Conservation (phyloP, 2,113 vertebrate species). For the Oryzias curvinotus region DNA sequence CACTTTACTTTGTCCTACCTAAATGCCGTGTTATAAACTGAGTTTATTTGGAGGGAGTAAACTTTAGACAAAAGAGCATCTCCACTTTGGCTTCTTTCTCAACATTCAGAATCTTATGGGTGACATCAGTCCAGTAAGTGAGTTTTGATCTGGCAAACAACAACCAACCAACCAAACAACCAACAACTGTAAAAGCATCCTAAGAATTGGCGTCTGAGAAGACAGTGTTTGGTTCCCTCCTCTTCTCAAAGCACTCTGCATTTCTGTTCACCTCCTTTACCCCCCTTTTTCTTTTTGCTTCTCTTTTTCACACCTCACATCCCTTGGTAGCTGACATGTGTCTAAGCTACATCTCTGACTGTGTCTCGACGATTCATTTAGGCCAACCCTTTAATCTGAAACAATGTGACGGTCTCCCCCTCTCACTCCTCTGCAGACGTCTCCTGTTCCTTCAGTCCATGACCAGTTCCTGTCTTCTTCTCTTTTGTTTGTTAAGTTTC, state of each 20-base stretch:
- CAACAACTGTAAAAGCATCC: no score
- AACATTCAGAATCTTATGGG: no score
- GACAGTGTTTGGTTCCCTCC: not conserved
- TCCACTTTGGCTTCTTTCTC: no score
- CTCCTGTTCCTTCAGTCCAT: conserved; percentile 25
- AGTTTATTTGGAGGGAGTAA: no score
- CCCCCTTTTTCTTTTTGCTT: conserved; percentile 51
- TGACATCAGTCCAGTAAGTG: no score
- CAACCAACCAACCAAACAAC: no score
- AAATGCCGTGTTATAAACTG: no score
- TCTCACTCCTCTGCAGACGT: conserved; percentile 42
- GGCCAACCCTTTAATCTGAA: conserved; percentile 62
- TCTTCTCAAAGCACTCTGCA: conserved; percentile 18
- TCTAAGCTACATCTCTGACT: conserved; percentile 57
- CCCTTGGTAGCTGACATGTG: conserved; percentile 60
- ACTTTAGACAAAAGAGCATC: no score
- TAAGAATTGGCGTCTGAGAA: no score
- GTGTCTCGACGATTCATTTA: conserved; percentile 61
- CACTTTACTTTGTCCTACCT: no score
- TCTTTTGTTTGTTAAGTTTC: conserved; percentile 7
- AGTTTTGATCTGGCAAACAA: no score
- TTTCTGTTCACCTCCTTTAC: conserved; percentile 28
- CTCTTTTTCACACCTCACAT: conserved; percentile 59
- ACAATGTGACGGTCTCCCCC: conserved; percentile 46
- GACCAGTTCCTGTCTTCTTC: conserved; percentile 38